Percentiles rank a stretch among this genome's conserved stretches.
phyloP scores from a whole-genome alignment of 2,888 invertebrate species.

The Torymus aiolomorphi region DNA sequence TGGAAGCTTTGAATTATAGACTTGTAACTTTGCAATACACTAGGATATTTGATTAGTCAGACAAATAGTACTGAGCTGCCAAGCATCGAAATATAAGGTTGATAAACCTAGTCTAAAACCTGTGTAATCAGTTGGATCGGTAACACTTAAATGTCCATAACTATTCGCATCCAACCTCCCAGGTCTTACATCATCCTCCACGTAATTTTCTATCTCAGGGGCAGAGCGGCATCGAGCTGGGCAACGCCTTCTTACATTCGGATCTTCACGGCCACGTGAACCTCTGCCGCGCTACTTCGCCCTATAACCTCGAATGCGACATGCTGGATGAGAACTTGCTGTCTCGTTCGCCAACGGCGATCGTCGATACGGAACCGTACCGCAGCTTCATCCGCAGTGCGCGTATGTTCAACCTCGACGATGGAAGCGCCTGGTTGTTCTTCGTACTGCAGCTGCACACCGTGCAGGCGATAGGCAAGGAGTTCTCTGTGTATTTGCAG shows the following conservation, averaged over 20 bases:
- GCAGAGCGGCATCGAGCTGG: background rate
- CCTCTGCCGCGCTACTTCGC: slow-evolving; percentile 6
- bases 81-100: too few species aligned
- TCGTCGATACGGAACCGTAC: slow-evolving; percentile 22
- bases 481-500: slow-evolving; percentile 15
- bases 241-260: slow-evolving; percentile 15
- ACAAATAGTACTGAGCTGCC: too few species aligned
- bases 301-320: background rate
- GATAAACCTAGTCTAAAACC: too few species aligned
- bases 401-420: slow-evolving; percentile 23
- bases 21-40: too few species aligned
- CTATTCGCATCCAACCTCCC: too few species aligned
- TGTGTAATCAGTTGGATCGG: too few species aligned
- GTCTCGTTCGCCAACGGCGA: accelerated
- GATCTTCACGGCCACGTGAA: background rate
- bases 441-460: slow-evolving; percentile 17
- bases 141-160: too few species aligned
- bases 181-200: background rate
- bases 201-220: background rate
- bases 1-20: too few species aligned
- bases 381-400: background rate
- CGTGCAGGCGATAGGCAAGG: background rate
- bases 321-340: background rate
- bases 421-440: background rate
- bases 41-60: too few species aligned